A percentile compares a stretch with the other conserved stretches of the same genome.
Conservation (phyloP, 2,113 vertebrate genomes). For the Shinisaurus crocodilurus region DNA sequence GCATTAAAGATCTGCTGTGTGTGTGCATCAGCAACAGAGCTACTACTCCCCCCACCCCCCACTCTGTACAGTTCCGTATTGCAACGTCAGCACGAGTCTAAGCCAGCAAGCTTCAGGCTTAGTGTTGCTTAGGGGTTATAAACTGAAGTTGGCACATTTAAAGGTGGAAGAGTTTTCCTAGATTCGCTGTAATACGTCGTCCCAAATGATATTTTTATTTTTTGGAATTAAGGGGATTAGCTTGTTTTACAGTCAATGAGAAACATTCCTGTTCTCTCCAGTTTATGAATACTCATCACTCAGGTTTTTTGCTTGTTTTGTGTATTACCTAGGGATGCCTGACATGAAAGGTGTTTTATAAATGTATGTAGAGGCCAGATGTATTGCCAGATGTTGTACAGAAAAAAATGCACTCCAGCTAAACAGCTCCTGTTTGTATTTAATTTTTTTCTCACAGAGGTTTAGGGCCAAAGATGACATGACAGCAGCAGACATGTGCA, state of each 20-base stretch:
- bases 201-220: conserved; percentile 37
- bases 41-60: not conserved
- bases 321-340: conserved; percentile 52
- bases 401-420: conserved; percentile 53
- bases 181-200: conserved; percentile 35
- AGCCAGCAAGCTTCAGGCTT: conserved; percentile 66
- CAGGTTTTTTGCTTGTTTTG: conserved; percentile 48
- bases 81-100: conserved; percentile 55
- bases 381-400: conserved; percentile 73
- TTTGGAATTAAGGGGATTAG: conserved; percentile 38
- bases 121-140: conserved; percentile 68
- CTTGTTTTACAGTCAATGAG: conserved; percentile 33
- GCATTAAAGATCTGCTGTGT: conserved; percentile 3
- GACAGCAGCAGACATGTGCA: not conserved
- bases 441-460: conserved; percentile 33
- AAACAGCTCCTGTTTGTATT: conserved; percentile 29
- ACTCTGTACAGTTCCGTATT: not conserved
- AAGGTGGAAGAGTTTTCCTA: conserved; percentile 64
- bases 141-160: conserved; percentile 69
- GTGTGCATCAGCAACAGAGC: not conserved
- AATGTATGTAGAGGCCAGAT: conserved; percentile 72
- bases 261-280: conserved; percentile 53
- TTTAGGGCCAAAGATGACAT: conserved; percentile 37
- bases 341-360: conserved; percentile 67
- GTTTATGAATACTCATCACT: conserved; percentile 50